Evolutionary conservation across 2,113 vertebrate species (phyloP).

Genomic region (Lophius piscatorius): DNA sequence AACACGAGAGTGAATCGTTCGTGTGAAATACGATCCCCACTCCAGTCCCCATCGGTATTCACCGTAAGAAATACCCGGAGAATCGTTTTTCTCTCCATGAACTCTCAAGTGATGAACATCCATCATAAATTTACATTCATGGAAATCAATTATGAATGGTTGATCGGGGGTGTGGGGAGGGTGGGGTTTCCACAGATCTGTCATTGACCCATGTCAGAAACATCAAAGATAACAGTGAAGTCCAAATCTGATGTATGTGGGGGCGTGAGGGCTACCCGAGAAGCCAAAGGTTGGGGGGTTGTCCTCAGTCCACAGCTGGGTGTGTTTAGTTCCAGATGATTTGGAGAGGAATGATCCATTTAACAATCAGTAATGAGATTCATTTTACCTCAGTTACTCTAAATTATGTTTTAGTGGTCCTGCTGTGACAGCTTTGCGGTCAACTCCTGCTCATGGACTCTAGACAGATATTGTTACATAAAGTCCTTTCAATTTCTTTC

Average conservation of each 20-base stretch:
- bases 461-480: not conserved
- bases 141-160: slow-evolving; percentile 59
- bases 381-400: slow-evolving; percentile 29
- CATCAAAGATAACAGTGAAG: slow-evolving; percentile 45
- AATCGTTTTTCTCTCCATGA: slow-evolving; percentile 33
- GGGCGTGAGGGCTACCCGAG: slow-evolving; percentile 1
- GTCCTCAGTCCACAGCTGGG: slow-evolving; percentile 59
- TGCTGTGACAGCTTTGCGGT: not conserved
- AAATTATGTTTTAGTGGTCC: slow-evolving; percentile 9
- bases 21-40: slow-evolving; percentile 37
- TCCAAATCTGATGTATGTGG: slow-evolving; percentile 27
- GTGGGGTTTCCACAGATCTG: slow-evolving; percentile 41
- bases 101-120: slow-evolving; percentile 25
- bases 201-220: slow-evolving; percentile 29
- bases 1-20: slow-evolving; percentile 29
- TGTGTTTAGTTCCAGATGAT: slow-evolving; percentile 69
- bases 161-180: slow-evolving; percentile 4
- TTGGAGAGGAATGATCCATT: slow-evolving; percentile 51
- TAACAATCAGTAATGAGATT: slow-evolving; percentile 53
- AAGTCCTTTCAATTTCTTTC: too few relatives aligned
- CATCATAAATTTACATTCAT: slow-evolving; percentile 42
- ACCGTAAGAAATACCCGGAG: slow-evolving; percentile 28
- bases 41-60: not conserved
- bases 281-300: slow-evolving; percentile 7
- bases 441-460: not conserved